Evolutionary conservation across 2,888 invertebrate genomes (phyloP).

Genomic region (Hoplodrina ambigua): DNA sequence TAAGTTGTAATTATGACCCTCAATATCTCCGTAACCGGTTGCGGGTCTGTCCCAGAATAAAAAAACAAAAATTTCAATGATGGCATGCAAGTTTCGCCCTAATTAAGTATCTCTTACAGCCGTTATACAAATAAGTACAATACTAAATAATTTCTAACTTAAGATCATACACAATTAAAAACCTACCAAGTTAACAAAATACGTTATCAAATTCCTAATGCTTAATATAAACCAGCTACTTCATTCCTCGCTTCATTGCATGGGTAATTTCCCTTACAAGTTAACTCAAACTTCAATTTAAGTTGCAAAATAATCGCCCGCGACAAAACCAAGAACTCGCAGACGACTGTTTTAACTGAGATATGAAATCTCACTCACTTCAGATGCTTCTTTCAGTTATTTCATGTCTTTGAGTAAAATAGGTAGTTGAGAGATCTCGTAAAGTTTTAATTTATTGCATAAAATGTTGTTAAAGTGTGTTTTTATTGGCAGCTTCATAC

Average conservation of each 20-base stretch:
- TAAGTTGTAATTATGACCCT: too few relatives aligned
- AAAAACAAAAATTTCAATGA: too few relatives aligned
- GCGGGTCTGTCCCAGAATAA: too few relatives aligned
- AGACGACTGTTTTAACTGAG: conserved; percentile 52
- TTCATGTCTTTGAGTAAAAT: conserved; percentile 31
- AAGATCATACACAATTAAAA: background rate
- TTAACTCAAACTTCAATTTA: conserved; percentile 62
- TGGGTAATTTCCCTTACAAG: conserved; percentile 39
- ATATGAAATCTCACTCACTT: conserved; percentile 60
- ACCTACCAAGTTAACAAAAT: background rate
- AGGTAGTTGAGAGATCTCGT: conserved; percentile 25
- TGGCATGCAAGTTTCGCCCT: too few relatives aligned
- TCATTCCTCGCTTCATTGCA: conserved; percentile 35
- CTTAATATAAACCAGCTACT: conserved; percentile 20
- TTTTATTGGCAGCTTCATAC: too few relatives aligned
- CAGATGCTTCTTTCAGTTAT: conserved; percentile 50
- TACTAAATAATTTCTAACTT: background rate
- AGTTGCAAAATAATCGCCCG: conserved; percentile 56
- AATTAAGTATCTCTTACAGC: too few relatives aligned
- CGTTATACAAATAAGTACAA: too few relatives aligned
- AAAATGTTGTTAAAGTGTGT: background rate
- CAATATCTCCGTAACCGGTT: too few relatives aligned
- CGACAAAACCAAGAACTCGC: conserved; percentile 50
- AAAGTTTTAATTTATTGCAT: conserved; percentile 19
- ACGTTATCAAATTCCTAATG: conserved; percentile 9